A percentile compares a stretch with the other conserved stretches of the same genome.
Evolutionary conservation across 2,113 vertebrate species (phyloP).

Genomic region (Gymnorhina tibicen): DNA sequence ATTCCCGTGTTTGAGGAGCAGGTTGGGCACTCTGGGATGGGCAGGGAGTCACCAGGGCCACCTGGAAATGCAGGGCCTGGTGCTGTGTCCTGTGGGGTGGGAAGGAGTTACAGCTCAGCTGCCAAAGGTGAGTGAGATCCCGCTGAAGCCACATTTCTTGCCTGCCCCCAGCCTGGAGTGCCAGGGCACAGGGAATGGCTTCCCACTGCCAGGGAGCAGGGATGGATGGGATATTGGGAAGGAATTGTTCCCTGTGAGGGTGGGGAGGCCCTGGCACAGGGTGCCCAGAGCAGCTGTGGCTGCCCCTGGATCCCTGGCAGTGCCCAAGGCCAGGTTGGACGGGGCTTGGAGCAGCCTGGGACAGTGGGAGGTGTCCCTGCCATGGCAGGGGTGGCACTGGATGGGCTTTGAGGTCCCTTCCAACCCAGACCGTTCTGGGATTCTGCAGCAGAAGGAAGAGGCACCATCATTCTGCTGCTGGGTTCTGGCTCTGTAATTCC

Average conservation of each 20-base stretch:
- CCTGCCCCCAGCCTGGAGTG: not conserved
- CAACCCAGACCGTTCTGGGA: not conserved
- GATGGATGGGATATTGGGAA: not conserved
- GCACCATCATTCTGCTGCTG: not conserved
- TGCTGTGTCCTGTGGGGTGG: not conserved
- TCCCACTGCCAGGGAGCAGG: not conserved
- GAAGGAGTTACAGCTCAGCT: not conserved
- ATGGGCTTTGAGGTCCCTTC: not conserved
- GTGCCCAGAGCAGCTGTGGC: not conserved
- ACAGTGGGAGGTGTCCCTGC: not conserved
- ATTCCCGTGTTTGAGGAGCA: not conserved
- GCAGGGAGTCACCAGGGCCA: not conserved
- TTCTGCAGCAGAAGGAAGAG: not conserved
- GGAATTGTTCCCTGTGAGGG: not conserved
- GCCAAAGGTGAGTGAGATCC: not conserved
- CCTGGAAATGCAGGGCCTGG: not conserved
- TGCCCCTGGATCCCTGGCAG: not conserved
- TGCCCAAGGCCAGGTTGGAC: not conserved
- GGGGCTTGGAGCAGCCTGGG: not conserved
- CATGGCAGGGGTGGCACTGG: accelerated
- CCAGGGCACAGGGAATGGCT: not conserved
- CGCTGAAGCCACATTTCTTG: accelerated
- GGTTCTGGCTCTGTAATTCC: not conserved
- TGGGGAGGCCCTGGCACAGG: too few relatives aligned
- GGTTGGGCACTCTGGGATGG: not conserved